These are phyloP conservation scores for Jaculus jaculus DNA, from an alignment of 2,113 vertebrate genomes.

Conservation along the genomic window DNA sequence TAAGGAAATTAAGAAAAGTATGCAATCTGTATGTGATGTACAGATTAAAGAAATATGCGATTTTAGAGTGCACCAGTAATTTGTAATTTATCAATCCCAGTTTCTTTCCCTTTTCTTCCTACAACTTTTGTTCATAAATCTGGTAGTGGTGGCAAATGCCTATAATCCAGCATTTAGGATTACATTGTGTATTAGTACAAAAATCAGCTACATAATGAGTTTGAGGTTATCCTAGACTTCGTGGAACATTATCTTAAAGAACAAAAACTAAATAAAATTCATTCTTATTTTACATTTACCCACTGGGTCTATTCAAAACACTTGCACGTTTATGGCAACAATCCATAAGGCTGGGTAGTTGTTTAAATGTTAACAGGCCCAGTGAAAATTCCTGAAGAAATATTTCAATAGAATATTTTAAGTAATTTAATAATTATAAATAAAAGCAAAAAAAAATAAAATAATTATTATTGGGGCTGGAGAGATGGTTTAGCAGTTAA, in stretches of 20 bases:
- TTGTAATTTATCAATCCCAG: slow-evolving; percentile 8
- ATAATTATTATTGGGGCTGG: too few species aligned
- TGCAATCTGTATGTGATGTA: neutral
- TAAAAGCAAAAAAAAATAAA: too few species aligned
- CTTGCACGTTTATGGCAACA: neutral
- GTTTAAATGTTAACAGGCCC: neutral
- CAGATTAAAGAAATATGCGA: neutral
- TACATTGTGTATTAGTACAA: too few species aligned
- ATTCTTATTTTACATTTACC: neutral
- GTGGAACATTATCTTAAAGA: neutral
- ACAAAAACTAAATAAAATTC: neutral
- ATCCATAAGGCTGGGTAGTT: neutral
- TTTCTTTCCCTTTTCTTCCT: neutral
- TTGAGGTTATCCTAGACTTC: neutral
- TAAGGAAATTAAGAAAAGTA: neutral
- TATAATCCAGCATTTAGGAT: too few species aligned
- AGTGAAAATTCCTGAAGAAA: neutral
- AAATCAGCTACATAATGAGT: neutral
- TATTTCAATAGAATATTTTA: neutral
- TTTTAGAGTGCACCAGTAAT: neutral
- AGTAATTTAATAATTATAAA: too few species aligned
- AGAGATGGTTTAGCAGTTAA: too few species aligned
- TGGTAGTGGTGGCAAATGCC: too few species aligned
- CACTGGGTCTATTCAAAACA: neutral
- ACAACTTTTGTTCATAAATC: too few species aligned